Base-by-base conservation (phyloP, 2,113 vertebrate genomes). In the Ailurus styani region DNA sequence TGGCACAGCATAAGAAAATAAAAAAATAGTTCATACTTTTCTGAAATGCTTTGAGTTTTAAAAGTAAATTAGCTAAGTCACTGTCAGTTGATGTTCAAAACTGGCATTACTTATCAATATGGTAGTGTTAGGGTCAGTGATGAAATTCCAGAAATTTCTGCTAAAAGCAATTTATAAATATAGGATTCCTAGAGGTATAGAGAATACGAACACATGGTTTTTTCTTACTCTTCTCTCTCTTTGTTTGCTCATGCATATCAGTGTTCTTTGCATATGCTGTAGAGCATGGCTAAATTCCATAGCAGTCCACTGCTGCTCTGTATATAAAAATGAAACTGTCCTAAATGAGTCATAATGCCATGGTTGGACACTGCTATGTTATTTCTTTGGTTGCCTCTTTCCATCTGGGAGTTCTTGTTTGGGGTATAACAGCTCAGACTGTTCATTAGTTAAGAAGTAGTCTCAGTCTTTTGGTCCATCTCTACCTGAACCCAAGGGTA, bases 21-120 rank as follows among this genome's bases (percentile, higher is more conserved):
- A 29, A 90, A 85, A 37, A 11, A 20, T 79, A 66, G 96, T 88
- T 98, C 21, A 54, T 93, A 77, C 97, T 95, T 95, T 89, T 5
- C 47, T 82, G 23, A 93, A 97, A 73, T 72, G 40, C 47, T 85
- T 87, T 96, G 79, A 21, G 11, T 95, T 92, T 79, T 37, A 5
- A 92, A 92, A 77, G 55, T 90, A 78, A 90, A 54, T 55, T 54
- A 12, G 3, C 54, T 90, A 52, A 52, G 40, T 88, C 64, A 14
- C 6, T 42, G 17, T 14, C 29, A 84, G 42, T 87, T 94, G 57
- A 85, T 90, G 13, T 82, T 79, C 55, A 78, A 85, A 96, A 52
- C 21, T 87, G 66, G 42, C 83, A 95, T 23, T 62, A 5, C 54
- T 68, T 78, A 60, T 15, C 20, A 72, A 17, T 57, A 11, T 84